Base-by-base conservation (phyloP, 2,113 vertebrate genomes). In the Dunckerocampus dactyliophorus region DNA sequence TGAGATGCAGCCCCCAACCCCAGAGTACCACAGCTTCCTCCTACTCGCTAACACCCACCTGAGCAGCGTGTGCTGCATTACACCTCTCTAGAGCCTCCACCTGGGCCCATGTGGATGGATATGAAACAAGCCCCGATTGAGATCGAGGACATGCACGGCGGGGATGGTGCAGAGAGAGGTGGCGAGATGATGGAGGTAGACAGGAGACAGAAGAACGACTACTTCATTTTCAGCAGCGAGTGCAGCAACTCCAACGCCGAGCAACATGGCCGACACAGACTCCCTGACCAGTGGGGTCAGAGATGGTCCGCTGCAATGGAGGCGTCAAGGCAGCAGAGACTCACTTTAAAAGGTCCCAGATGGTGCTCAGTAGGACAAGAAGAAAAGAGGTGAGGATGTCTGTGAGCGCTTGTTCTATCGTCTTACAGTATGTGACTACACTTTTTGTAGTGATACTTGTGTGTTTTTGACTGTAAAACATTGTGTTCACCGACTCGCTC, bases 51-150 rank as follows among this genome's bases (percentile, higher is more conserved):
- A 87, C 20, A 67, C 54, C 7, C 62, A 74, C 58, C 74, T 60
- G 89, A 88, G 59, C 77, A 79, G 49, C 71, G 77, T 1, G 52
- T 70, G 24, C 81, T 88, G 21, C 77, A 80, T 8, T 89, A 86
- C 76, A 87, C 86, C 21, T 68, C 84, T 1, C 58, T 89, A 7
- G 84, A 81, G 48, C 71, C 74, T 52, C 79, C 77, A 0, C 65
- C 56, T 0, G 71, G 56, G 1, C 45, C 75, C 0, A 6, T 76
- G 34, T 88, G 86, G 86, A 56, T 81, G 60, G 75, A 85, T 0
- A 21, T 77, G 77, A 78, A 74, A 54, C 73, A 71, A 50, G 49
- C 59, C 22, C 73, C 63, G 1, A 62, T 77, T 13, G 65, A 72
- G 49, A 56, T 71, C 65, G 71, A 39, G 42, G 59, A 79, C 42